These are phyloP conservation scores for Naso thynnoides DNA, from an alignment of 2,797 vertebrate genomes.

Conservation along the genomic window DNA sequence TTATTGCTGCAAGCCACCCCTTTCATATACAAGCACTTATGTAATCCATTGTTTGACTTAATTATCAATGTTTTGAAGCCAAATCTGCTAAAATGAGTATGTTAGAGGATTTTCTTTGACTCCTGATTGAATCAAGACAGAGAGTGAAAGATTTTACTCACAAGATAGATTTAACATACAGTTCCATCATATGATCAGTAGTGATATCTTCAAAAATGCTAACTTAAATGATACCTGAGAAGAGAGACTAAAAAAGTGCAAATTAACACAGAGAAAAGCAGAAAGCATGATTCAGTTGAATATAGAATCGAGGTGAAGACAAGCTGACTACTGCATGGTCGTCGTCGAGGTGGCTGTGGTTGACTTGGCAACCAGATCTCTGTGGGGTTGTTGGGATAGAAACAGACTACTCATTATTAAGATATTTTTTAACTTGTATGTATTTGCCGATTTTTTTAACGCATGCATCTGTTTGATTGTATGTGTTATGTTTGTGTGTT, in stretches of 20 bases:
- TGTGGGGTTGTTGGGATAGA: constrained; percentile 65
- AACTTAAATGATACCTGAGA: not conserved
- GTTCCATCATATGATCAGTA: constrained; percentile 7
- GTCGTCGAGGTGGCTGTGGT: constrained; percentile 69
- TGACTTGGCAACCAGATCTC: constrained; percentile 81
- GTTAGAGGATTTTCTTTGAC: not conserved
- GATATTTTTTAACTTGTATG: constrained; percentile 35
- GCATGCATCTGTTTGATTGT: not conserved
- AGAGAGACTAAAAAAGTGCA: not conserved
- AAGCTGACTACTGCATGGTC: constrained; percentile 48
- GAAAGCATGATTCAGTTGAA: constrained; percentile 41
- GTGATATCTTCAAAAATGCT: not conserved
- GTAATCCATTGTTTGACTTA: not conserved
- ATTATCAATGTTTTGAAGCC: not conserved
- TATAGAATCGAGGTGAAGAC: constrained; percentile 50
- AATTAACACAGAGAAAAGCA: constrained; percentile 13
- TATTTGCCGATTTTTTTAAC: constrained; percentile 11
- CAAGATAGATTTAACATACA: not conserved
- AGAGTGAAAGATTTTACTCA: constrained; percentile 1
- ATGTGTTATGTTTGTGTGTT: constrained; percentile 7
- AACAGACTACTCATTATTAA: constrained; percentile 61
- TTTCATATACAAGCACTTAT: no score
- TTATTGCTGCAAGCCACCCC: no score
- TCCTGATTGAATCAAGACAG: not conserved
- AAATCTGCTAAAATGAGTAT: not conserved